Evolutionary conservation across 2,888 invertebrate genomes (phyloP), one percentile per base, ranked within the genome.

Genomic region (Patella pellucida): DNA sequence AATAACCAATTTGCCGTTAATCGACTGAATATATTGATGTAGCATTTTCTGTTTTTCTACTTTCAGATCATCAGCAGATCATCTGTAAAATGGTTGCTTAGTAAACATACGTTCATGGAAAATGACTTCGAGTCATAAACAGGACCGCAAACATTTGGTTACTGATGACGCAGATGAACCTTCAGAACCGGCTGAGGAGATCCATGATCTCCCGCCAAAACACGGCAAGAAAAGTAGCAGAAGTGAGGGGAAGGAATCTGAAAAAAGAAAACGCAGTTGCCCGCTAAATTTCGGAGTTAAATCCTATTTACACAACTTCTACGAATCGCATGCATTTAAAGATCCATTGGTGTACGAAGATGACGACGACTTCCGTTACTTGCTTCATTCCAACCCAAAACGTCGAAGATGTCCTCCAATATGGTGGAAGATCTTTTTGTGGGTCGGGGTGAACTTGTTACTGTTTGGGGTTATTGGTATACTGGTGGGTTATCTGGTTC

Each of bases 251-350:
- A 69, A 69, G 23, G 51, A 71, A 12, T 71, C 70, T 27, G 67
- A 62, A 52, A 82, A 82, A 76, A 54, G 80, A 0, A 79, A 81
- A 52, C 74, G 80, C 67, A 96, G 95, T 86, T 87, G 89, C 78
- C 88, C 88, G 7, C 88, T 89, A 72, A 90, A 91, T 81, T 92
- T 92, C 82, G 92, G 92, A 14, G 92, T 92, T 27, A 89, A 88
- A 75, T 92, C 92, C n/a, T 92, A 92, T 82, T 87, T 92, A 72
- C 92, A 92, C 80, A 87, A 92, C 77, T 92, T 92, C 85, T 92
- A 92, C 84, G 92, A 92, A 76, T 82, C 85, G 68, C 76, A 75
- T 76, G 76, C 75, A n/a, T 86, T 83, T 82, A 87, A 88, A 77
- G 88, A 88, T 74, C 89, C 89, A 11, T 79, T 82, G 16, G 81